These are phyloP conservation scores for Timema cristinae DNA, from an alignment of 2,888 invertebrate genomes.

Conservation along the genomic window DNA sequence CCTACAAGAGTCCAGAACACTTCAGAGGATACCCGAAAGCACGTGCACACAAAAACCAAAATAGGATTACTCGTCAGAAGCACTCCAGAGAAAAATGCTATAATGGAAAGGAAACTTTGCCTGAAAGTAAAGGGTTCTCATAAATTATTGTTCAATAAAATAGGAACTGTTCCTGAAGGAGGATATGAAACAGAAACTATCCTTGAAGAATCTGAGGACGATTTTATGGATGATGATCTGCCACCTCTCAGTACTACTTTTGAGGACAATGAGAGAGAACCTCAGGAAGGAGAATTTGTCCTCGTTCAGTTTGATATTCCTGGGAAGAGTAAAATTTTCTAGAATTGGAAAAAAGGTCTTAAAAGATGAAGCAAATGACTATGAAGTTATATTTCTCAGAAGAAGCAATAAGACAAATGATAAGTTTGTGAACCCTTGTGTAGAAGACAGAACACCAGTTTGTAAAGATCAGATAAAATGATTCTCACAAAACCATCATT, in stretches of 20 bases:
- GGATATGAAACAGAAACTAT: not conserved
- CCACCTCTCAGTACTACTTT: not conserved
- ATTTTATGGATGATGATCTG: not conserved
- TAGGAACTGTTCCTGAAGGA: not conserved
- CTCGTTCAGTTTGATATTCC: not conserved
- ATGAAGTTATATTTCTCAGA: not conserved
- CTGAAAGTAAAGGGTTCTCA: not conserved
- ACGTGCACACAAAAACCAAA: not conserved
- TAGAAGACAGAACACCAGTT: slow-evolving; percentile 2
- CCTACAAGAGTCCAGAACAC: not conserved
- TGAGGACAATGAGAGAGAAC: slow-evolving; percentile 6
- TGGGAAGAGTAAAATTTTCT: not conserved
- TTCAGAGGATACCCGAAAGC: slow-evolving; percentile 9
- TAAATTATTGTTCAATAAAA: not conserved
- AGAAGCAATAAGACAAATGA: slow-evolving; percentile 1
- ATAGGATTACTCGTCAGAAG: not conserved
- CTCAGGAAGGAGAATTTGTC: not conserved
- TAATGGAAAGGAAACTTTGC: not conserved
- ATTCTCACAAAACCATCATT: not conserved
- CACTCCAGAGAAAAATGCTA: not conserved
- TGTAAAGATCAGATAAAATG: not conserved
- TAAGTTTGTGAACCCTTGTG: not conserved
- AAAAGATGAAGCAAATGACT: not conserved
- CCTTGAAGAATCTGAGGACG: not conserved
- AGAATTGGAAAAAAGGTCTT: not conserved